A percentile compares a stretch with the other conserved stretches of the same genome.
Evolutionary conservation across 2,797 vertebrate species (phyloP).

Genomic region (Phrynocephalus guinanensis): DNA sequence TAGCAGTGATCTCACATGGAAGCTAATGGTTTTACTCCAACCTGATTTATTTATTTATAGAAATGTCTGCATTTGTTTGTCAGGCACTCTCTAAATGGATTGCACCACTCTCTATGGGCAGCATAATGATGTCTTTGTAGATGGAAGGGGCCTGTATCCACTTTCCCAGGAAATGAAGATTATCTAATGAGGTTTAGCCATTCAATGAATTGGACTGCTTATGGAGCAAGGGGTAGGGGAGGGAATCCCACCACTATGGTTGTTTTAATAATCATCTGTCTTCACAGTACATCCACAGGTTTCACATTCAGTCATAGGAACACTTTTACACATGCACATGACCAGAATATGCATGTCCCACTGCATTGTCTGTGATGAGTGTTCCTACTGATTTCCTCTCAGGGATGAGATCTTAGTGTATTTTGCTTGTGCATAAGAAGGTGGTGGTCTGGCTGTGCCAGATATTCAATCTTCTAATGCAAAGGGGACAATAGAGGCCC

Average conservation of each 20-base stretch:
- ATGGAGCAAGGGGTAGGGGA: neutral
- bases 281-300: constrained; percentile 3
- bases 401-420: neutral
- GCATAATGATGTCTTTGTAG: constrained; percentile 32
- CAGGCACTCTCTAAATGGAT: neutral
- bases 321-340: neutral
- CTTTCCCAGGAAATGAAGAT: constrained; percentile 9
- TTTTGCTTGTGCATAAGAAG: neutral
- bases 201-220: constrained; percentile 20
- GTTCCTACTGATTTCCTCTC: neutral
- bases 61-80: neutral
- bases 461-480: too few species aligned
- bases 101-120: constrained; percentile 4
- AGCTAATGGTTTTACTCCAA: constrained; percentile 40
- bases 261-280: neutral
- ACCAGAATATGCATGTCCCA: neutral
- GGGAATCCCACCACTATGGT: constrained; percentile 1
- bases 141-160: constrained; percentile 5
- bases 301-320: neutral
- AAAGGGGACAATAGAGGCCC: too few species aligned
- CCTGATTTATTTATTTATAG: constrained; percentile 6
- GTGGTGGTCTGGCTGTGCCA: neutral
- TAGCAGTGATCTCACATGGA: constrained; percentile 9
- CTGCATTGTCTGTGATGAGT: neutral
- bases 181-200: constrained; percentile 7